Evolutionary conservation across 1,140 invertebrate species (phyloP), one percentile per base, ranked within the genome.

Genomic region (Callitettix versicolor): DNA sequence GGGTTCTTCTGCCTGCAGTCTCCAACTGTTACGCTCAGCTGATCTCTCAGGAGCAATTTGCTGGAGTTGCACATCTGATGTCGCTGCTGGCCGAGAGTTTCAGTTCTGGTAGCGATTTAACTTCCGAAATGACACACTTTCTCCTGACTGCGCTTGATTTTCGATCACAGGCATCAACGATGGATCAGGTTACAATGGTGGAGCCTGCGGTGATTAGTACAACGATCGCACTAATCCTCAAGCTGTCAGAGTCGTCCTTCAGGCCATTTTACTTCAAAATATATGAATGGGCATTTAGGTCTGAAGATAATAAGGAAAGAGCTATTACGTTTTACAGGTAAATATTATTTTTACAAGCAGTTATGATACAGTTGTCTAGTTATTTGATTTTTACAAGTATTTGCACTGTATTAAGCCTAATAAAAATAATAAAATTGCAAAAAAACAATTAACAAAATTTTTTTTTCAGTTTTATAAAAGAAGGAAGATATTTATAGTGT

Each of bases 191-290:
- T 0, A 57, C 66, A n/a, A 40, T 60, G 1, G 71, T 85, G 0
- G 92, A 97, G 72, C 74, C 76, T 14, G 73, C 78, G 64, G 77
- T 90, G 0, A 78, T 90, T 0, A 79, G 85, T 50, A 79, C 87
- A 1, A 68, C 95, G 18, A 80, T 86, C 3, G 72, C 78, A 34
- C 76, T 94, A 52, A 81, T 94, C 18, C 70, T 95, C 5, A 94
- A 94, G 68, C 68, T 96, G 15, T 93, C 89, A 11, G 93, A 95
- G 68, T 79, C 80, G 1, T 82, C 80, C 17, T 96, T 96, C 67
- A 79, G 86, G 60, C 88, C 91, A 3, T 77, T 95, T 47, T 92
- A 91, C 69, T 82, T 85, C 57, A 87, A 85, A 69, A 74, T 95
- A 2, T 91, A 84, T 65, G 84, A 88, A 62, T 96, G 92, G 92